A percentile compares a stretch with the other conserved stretches of the same genome.
These are phyloP conservation scores for Neoascia interrupta DNA, from an alignment of 2,888 invertebrate genomes.

Conservation along the genomic window DNA sequence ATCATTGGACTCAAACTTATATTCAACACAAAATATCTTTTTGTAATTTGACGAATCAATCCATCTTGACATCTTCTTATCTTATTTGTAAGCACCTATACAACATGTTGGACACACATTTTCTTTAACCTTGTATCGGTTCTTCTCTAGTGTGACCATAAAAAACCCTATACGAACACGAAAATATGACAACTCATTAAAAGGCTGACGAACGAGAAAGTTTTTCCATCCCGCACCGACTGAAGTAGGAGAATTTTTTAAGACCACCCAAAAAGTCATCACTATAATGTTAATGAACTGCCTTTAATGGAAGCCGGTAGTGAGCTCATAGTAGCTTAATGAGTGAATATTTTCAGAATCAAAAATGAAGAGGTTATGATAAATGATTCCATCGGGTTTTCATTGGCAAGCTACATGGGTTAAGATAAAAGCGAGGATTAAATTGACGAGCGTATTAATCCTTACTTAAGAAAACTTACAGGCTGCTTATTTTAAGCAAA, in stretches of 20 bases:
- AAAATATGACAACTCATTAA: constrained; percentile 36
- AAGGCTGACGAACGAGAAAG: not conserved
- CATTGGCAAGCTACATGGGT: not conserved
- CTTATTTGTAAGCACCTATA: too few species aligned
- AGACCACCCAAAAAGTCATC: constrained; percentile 31
- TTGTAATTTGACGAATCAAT: too few species aligned
- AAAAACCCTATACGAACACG: too few species aligned
- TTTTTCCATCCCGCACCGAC: not conserved
- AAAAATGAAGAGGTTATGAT: constrained; percentile 36
- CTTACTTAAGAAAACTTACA: not conserved
- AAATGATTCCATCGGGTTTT: constrained; percentile 14
- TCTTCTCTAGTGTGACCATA: too few species aligned
- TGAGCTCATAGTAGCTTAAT: constrained; percentile 1
- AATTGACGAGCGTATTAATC: not conserved
- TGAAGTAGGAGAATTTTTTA: constrained; percentile 27
- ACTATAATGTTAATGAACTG: constrained; percentile 26
- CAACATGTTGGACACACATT: too few species aligned
- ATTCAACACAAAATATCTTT: too few species aligned
- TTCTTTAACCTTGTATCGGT: too few species aligned
- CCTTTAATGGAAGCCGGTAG: constrained; percentile 10
- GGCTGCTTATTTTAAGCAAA: not conserved
- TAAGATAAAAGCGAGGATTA: not conserved
- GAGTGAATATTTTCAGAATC: constrained; percentile 23
- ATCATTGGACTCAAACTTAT: too few species aligned
- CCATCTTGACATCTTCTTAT: too few species aligned